Conservation (phyloP, 2,888 invertebrate species). For the Tolmerus cingulatus region DNA sequence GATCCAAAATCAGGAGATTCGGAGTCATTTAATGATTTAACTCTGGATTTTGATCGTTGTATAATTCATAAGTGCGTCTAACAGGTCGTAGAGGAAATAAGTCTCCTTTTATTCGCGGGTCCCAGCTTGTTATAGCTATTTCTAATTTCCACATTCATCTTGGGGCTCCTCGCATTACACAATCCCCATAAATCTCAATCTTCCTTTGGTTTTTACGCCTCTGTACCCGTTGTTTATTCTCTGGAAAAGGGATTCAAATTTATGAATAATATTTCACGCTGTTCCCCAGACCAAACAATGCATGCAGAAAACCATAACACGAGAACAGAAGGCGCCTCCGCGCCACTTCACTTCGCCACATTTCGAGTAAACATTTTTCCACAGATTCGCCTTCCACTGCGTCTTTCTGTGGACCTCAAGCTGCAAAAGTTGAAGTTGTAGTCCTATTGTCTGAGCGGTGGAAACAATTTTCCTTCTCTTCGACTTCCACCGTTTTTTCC, state of each 20-base stretch:
- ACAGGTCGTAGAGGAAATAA: background rate
- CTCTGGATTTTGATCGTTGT: background rate
- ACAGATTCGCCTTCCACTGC: background rate
- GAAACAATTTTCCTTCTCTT: background rate
- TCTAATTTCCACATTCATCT: background rate
- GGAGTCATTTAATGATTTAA: background rate
- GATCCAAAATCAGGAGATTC: background rate
- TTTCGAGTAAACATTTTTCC: background rate
- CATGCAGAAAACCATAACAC: background rate
- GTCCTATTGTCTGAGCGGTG: background rate
- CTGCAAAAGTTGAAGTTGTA: background rate
- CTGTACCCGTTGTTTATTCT: background rate
- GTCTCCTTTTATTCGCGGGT: background rate
- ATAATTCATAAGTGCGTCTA: background rate
- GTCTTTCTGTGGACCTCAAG: background rate
- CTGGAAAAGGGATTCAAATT: conserved; percentile 10
- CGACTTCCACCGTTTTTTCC: background rate
- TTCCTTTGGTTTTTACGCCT: background rate
- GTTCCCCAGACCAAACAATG: conserved; percentile 9
- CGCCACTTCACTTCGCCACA: background rate
- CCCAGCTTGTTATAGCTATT: background rate
- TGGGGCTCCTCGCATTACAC: background rate
- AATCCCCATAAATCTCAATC: background rate
- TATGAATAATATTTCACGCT: background rate
- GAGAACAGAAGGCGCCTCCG: background rate